Evolutionary conservation across 2,888 invertebrate species (phyloP).

Genomic region (Epinotia demarniana): DNA sequence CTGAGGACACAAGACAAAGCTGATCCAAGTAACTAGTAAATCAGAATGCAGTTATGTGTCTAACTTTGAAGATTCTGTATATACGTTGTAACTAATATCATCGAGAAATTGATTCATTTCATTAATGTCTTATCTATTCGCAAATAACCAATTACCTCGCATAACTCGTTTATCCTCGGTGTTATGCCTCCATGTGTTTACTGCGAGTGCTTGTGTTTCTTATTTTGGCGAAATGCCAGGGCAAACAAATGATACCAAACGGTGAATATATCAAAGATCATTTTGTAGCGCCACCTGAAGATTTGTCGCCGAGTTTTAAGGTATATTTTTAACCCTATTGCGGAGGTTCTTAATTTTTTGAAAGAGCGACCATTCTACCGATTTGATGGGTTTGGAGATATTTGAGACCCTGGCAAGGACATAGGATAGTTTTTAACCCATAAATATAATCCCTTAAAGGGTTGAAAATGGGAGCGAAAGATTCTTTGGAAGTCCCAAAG

Average conservation of each 20-base stretch:
- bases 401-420: no score
- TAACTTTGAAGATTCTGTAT: not conserved
- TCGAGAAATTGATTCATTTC: conserved; percentile 30
- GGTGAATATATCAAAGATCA: not conserved
- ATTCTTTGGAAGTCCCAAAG: no score
- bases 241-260: not conserved
- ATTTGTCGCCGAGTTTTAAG: conserved; percentile 6
- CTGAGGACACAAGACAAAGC: no score
- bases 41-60: not conserved
- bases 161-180: conserved; percentile 23
- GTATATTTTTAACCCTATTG: not conserved
- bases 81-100: not conserved
- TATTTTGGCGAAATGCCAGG: not conserved
- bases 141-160: conserved; percentile 34
- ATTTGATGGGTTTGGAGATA: no score
- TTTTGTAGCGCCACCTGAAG: not conserved
- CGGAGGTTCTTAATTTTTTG: not conserved
- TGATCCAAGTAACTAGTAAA: no score
- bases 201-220: conserved; percentile 2
- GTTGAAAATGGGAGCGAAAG: no score
- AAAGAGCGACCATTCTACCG: not conserved
- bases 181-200: conserved; percentile 20
- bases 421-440: no score
- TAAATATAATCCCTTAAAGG: no score
- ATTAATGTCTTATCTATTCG: conserved; percentile 35